Evolutionary conservation across 2,113 vertebrate genomes (phyloP).

Genomic region (Phoxinus phoxinus): DNA sequence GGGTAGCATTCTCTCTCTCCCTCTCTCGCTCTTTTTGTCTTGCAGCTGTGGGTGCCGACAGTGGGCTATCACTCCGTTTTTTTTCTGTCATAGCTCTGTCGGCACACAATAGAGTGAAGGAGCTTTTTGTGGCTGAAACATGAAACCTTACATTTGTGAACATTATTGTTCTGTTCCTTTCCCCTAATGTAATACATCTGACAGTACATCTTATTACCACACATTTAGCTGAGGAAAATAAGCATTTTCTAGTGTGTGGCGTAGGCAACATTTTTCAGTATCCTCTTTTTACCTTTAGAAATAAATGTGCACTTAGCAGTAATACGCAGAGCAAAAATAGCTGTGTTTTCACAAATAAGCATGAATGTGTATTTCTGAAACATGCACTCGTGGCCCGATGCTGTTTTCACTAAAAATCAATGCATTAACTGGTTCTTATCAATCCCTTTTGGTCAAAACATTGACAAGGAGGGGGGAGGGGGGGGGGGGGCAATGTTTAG

Average conservation of each 20-base stretch:
- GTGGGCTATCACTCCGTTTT: conserved; percentile 53
- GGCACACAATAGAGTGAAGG: conserved; percentile 49
- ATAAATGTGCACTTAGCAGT: conserved; percentile 44
- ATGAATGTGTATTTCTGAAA: conserved; percentile 15
- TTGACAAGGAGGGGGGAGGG: no score
- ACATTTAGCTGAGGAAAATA: conserved; percentile 28
- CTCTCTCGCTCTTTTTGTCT: conserved; percentile 35
- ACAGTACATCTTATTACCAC: conserved; percentile 44
- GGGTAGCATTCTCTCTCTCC: conserved; percentile 30
- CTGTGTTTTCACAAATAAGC: conserved; percentile 16
- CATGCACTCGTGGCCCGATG: neutral
- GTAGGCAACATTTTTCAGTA: conserved; percentile 29
- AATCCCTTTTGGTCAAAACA: conserved; percentile 10
- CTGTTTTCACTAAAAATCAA: conserved; percentile 17
- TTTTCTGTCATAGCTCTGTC: conserved; percentile 48
- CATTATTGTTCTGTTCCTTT: conserved; percentile 30
- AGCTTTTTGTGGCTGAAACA: conserved; percentile 52
- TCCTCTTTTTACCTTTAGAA: conserved; percentile 33
- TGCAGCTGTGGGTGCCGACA: conserved; percentile 41
- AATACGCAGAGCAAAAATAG: neutral
- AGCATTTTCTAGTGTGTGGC: conserved; percentile 16
- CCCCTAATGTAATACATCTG: conserved; percentile 4
- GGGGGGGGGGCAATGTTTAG: no score
- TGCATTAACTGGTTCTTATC: conserved; percentile 15
- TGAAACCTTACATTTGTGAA: conserved; percentile 52